These are phyloP conservation scores for Falco berigora DNA, from an alignment of 2,797 vertebrate species.

Conservation along the genomic window DNA sequence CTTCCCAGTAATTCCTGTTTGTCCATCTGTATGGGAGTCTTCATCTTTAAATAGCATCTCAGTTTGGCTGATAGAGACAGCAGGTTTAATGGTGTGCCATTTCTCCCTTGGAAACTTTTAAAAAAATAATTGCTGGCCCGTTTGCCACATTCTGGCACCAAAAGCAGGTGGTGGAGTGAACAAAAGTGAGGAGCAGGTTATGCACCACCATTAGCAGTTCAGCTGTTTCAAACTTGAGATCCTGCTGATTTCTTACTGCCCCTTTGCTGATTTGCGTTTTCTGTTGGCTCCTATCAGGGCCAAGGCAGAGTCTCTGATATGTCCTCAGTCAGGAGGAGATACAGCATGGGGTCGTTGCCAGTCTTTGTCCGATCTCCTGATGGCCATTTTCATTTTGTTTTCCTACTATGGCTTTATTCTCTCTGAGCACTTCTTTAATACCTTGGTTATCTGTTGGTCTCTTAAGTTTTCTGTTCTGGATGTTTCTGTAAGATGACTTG, in stretches of 20 bases:
- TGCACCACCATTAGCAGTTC: rapidly evolving
- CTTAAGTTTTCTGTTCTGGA: neutral
- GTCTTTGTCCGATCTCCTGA: neutral
- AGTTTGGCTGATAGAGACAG: neutral
- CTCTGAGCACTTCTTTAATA: neutral
- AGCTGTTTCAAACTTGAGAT: neutral
- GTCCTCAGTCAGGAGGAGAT: neutral
- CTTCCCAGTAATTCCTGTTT: neutral
- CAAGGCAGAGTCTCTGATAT: neutral
- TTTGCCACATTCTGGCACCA: neutral
- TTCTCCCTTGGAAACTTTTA: neutral
- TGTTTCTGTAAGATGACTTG: neutral
- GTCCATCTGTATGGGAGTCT: neutral
- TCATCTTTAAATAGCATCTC: neutral
- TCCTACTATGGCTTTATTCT: neutral
- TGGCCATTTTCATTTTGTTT: neutral
- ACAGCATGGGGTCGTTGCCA: rapidly evolving
- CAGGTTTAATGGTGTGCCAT: neutral
- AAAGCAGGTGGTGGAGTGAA: too few relatives aligned
- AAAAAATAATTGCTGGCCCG: neutral
- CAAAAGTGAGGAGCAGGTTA: neutral
- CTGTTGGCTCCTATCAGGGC: neutral
- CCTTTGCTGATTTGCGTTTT: neutral
- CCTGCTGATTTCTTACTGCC: neutral
- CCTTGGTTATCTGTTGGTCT: neutral